Base-by-base conservation (phyloP, 2,797 vertebrate species). In the Melopsittacus undulatus region DNA sequence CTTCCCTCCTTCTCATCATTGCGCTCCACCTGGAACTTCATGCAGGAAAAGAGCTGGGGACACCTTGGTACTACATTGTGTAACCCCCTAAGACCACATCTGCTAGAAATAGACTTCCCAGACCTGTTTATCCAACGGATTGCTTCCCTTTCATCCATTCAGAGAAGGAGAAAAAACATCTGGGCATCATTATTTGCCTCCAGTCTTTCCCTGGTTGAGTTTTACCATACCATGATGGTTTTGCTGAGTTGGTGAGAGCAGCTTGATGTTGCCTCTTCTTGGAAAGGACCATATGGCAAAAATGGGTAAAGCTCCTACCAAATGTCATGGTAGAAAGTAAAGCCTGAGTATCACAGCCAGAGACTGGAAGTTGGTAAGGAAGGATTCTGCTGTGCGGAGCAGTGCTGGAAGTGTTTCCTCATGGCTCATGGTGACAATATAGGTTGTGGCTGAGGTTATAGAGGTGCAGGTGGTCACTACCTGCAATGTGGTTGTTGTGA, bases 71-170 rank as follows among this genome's bases (percentile, higher is more conserved):
- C 15, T 29, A 10, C 2, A 1, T 13, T 34, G 9, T 38, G 29
- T 11, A 29, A 42, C 18, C 24, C 14, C 1, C 22, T 61, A 72
- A 30, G 78, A 24, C 5, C 7, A 14, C 0, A 0, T n/a, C 11
- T 78, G 15, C 13, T 19, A 48, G 30, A 62, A 62, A 67, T 0
- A 54, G 10, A 52, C 29, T 80, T 80, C 40, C 29, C 43, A 52
- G 1, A 8, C 18, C 17, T 40, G 20, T 79, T 73, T 34, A 30
- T 3, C 20, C 9, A 26, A 10, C 26, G 10, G 1, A 27, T 56
- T 56, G 36, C 11, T 34, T 34, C 11, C 6, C 11, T 89, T 89
- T 59, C 43, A 46, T 13, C 48, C 14, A 11, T 17, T 11, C 18
- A 16, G 7, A 49, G 7, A 59, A 63, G 26, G 34, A 56, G 3